Evolutionary conservation across 2,888 invertebrate genomes (phyloP).

Genomic region (Philonicus albiceps): DNA sequence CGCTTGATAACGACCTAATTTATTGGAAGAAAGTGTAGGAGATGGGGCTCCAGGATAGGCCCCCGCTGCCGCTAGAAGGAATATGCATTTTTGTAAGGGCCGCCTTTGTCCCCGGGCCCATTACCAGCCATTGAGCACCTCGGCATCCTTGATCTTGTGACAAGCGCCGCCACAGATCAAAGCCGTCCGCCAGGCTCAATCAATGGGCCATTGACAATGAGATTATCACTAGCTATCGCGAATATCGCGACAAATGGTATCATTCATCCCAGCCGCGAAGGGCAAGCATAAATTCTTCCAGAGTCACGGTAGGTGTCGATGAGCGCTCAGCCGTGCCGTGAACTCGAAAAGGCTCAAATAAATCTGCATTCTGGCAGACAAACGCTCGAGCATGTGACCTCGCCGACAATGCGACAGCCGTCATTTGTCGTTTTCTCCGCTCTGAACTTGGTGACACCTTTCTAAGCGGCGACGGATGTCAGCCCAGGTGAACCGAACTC

Average conservation of each 20-base stretch:
- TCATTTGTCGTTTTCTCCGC: slow-evolving; percentile 46
- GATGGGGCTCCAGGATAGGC: neutral
- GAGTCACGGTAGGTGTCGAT: slow-evolving; percentile 44
- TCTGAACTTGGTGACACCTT: slow-evolving; percentile 42
- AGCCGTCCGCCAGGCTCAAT: slow-evolving; percentile 15
- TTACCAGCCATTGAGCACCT: neutral
- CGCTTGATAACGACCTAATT: slow-evolving; percentile 15
- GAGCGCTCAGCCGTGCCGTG: neutral
- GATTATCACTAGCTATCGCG: slow-evolving; percentile 38
- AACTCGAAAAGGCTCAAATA: slow-evolving; percentile 16
- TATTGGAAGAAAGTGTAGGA: slow-evolving; percentile 35
- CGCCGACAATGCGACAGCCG: slow-evolving; percentile 47
- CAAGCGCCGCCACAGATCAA: slow-evolving; percentile 31
- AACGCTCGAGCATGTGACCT: slow-evolving; percentile 41
- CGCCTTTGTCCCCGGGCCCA: neutral
- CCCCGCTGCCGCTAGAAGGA: neutral
- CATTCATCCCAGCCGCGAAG: neutral
- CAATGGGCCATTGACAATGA: slow-evolving; percentile 17
- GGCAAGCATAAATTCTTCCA: slow-evolving; percentile 33
- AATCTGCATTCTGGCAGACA: slow-evolving; percentile 40
- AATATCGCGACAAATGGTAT: slow-evolving; percentile 41
- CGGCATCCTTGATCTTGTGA: slow-evolving; percentile 27
- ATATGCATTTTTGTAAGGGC: neutral
- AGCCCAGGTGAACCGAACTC: slow-evolving; percentile 23
- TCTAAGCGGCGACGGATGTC: slow-evolving; percentile 37